Evolutionary conservation across 1,140 invertebrate species (phyloP), one percentile per base, ranked within the genome.

Genomic region (Drosophila triauraria): DNA sequence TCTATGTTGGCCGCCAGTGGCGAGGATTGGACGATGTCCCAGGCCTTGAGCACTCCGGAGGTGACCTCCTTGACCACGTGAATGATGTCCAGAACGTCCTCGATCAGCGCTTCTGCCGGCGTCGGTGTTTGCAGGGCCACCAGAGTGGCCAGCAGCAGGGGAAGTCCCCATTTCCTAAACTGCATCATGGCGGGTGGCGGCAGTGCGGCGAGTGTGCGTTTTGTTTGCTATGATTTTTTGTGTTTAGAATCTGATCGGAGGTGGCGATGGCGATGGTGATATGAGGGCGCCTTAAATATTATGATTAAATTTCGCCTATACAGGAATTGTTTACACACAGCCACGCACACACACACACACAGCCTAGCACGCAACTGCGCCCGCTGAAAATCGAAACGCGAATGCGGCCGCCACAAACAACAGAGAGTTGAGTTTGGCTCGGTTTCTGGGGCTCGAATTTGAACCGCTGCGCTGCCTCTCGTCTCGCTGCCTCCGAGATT

Each of bases 21-120:
- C 10, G 94, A 93, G 8, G 93, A 93, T 70, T 94, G 93, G 9
- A 96, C 93, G 20, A 95, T 78, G 44, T 96, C 94, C 95, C 95
- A 95, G 3, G 95, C 94, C 61, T 95, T 94, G 0, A 95, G 80
- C 10, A 95, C 87, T 2, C 95, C 93, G 5, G 94, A 93, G 4
- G 94, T 91, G 2, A 96, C 93, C 57, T 95, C 95, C 53, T 94
- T 95, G 10, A 94, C 94, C 7, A 96, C 93, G 71, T 94, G 93
- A 1, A 96, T 75, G 0, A 96, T 93, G 68, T 96, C 95, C 9
- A 95, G 74, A 0, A 95, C 93, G 51, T 95, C 94, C 56, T 94
- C 93, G 7, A 95, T 92, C 23, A 94, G 58, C 8, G 93, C 93
- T 64, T 56, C 91, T 8, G 90, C 70, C 25, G 78, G 88, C 43